A percentile compares a stretch with the other conserved stretches of the same genome.
Conservation (phyloP, 2,888 invertebrate genomes). For the Hirtodrosophila trivittata region DNA sequence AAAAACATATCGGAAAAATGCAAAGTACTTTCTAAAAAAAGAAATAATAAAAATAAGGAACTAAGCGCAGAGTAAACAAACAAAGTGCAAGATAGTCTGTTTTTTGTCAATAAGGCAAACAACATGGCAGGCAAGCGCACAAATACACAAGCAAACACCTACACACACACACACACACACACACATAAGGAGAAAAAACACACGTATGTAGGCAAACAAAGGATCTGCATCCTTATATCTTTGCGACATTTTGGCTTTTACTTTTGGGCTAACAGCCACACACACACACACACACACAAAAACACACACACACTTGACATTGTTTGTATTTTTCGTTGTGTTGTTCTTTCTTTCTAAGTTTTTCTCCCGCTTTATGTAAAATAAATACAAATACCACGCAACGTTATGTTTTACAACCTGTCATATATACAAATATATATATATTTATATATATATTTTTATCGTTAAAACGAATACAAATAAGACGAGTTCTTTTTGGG, state of each 20-base stretch:
- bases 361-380: conserved; percentile 35
- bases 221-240: conserved; percentile 49
- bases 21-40: conserved; percentile 7
- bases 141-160: too few relatives aligned
- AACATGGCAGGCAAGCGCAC: conserved; percentile 40
- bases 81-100: too few relatives aligned
- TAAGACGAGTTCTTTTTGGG: too few relatives aligned
- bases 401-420: conserved; percentile 66
- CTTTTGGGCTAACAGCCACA: too few relatives aligned
- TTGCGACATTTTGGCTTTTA: conserved; percentile 63
- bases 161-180: conserved; percentile 20
- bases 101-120: too few relatives aligned
- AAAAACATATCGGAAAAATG: conserved; percentile 3
- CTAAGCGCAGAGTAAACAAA: too few relatives aligned
- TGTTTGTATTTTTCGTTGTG: conserved; percentile 9
- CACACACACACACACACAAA: too few relatives aligned
- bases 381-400: conserved; percentile 65
- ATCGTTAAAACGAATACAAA: conserved; percentile 27
- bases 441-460: conserved; percentile 35
- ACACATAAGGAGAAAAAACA: too few relatives aligned
- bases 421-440: conserved; percentile 32
- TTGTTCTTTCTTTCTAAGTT: conserved; percentile 39
- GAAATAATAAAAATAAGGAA: conserved; percentile 4
- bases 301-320: too few relatives aligned
- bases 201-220: conserved; percentile 55